phyloP scores from a whole-genome alignment of 2,888 invertebrate genomes.

The Cheilosia variabilis region DNA sequence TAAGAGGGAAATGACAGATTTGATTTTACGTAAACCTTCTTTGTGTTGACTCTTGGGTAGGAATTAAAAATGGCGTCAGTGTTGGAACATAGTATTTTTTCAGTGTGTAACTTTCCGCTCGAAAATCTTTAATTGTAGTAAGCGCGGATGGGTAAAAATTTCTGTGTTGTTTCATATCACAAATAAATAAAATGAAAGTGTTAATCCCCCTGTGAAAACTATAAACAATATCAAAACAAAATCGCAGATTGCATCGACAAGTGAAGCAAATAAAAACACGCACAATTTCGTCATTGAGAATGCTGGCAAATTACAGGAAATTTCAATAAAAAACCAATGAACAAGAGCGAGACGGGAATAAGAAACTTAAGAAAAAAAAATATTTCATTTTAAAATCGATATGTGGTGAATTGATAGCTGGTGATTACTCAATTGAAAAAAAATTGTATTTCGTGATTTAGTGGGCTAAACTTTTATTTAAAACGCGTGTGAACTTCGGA shows the following conservation, averaged over 20 bases:
- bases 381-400: slow-evolving; percentile 73
- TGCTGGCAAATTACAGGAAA: slow-evolving; percentile 68
- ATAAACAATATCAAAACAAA: slow-evolving; percentile 71
- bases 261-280: slow-evolving; percentile 67
- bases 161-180: slow-evolving; percentile 62
- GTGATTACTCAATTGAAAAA: slow-evolving; percentile 65
- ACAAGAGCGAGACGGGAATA: slow-evolving; percentile 69
- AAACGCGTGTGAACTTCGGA: slow-evolving; percentile 51
- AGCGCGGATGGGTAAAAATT: slow-evolving; percentile 65
- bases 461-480: slow-evolving; percentile 7
- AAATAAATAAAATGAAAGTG: slow-evolving; percentile 73
- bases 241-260: slow-evolving; percentile 52
- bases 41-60: slow-evolving; percentile 72
- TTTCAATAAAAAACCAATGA: slow-evolving; percentile 60
- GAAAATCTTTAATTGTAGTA: slow-evolving; percentile 75
- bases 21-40: slow-evolving; percentile 72
- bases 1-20: slow-evolving; percentile 73
- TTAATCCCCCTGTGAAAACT: slow-evolving; percentile 52
- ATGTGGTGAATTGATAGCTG: slow-evolving; percentile 69
- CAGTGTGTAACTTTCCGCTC: slow-evolving; percentile 75
- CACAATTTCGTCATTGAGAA: slow-evolving; percentile 62
- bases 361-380: slow-evolving; percentile 45
- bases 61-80: slow-evolving; percentile 75
- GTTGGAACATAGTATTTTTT: slow-evolving; percentile 74
- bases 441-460: slow-evolving; percentile 13